Percentiles rank a stretch among this genome's conserved stretches.
phyloP scores from a whole-genome alignment of 2,888 invertebrate genomes.

The Hypercompe scribonia region DNA sequence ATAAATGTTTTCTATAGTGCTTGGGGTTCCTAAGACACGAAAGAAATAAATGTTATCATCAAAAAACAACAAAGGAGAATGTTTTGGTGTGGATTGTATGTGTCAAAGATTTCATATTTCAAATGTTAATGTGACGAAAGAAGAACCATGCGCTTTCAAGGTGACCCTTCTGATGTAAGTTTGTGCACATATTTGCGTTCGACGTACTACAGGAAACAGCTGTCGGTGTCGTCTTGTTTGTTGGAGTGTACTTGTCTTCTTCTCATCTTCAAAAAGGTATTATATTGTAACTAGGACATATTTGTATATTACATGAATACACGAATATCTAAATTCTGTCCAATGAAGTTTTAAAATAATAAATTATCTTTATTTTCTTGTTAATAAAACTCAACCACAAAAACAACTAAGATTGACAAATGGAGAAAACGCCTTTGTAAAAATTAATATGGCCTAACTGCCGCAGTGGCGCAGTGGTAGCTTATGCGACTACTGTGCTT shows the following conservation, averaged over 20 bases:
- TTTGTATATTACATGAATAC: too few species aligned
- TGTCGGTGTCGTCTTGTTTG: slow-evolving; percentile 6
- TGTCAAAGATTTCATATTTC: slow-evolving; percentile 28
- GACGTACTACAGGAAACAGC: slow-evolving; percentile 14
- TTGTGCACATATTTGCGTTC: background rate
- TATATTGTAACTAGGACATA: background rate
- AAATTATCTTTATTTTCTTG: background rate
- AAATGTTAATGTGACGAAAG: slow-evolving; percentile 38
- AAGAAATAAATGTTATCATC: background rate
- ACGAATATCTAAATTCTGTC: too few species aligned
- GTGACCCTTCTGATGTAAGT: slow-evolving; percentile 30
- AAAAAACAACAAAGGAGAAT: background rate
- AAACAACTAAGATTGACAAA: too few species aligned
- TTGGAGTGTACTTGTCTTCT: background rate
- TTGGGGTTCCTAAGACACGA: background rate
- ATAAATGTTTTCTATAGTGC: background rate
- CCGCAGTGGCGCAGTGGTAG: too few species aligned
- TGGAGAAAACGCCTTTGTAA: too few species aligned
- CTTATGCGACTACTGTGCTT: too few species aligned
- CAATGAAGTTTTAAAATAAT: too few species aligned
- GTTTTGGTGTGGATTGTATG: slow-evolving; percentile 31
- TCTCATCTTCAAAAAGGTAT: background rate
- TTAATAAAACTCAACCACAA: background rate
- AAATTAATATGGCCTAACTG: too few species aligned
- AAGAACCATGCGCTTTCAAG: slow-evolving; percentile 37